These are phyloP conservation scores for Agrilus planipennis DNA, from an alignment of 1,140 invertebrate species.

Conservation along the genomic window DNA sequence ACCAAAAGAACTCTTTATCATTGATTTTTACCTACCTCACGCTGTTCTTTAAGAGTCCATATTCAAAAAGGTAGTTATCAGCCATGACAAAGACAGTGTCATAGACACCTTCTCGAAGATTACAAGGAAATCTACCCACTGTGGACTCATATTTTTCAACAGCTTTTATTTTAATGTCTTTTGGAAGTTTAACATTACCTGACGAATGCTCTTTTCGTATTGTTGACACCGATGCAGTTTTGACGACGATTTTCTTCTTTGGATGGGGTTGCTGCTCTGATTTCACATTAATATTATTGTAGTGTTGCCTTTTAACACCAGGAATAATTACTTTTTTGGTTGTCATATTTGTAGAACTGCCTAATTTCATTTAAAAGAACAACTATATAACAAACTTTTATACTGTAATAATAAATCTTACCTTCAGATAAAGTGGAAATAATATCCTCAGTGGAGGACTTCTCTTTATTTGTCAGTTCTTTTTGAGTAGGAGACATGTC, in stretches of 20 bases:
- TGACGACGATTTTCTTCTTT: conserved; percentile 3
- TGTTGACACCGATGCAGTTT: neutral
- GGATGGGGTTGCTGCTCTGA: neutral
- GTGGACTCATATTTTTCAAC: conserved; percentile 11
- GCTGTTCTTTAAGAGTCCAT: conserved; percentile 18
- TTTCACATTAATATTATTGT: neutral
- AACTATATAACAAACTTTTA: neutral
- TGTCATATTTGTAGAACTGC: neutral
- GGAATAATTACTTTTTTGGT: neutral
- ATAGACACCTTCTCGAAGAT: conserved; percentile 11
- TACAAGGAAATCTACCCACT: conserved; percentile 12
- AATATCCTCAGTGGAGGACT: conserved; percentile 1
- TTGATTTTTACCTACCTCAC: conserved; percentile 14
- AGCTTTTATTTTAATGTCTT: conserved; percentile 12
- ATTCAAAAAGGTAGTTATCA: conserved; percentile 22
- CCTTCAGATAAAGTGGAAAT: neutral
- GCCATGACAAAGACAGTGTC: conserved; percentile 16
- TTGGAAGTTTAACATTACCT: conserved; percentile 8
- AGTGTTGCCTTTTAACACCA: neutral
- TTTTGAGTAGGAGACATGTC: neutral
- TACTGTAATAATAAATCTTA: neutral
- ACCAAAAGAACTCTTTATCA: neutral
- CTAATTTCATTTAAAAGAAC: neutral
- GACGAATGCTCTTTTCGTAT: neutral
- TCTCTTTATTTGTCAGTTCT: neutral